Percentiles rank a stretch among this genome's conserved stretches.
phyloP scores from a whole-genome alignment of 2,888 invertebrate genomes.

The Spilosoma lubricipeda region DNA sequence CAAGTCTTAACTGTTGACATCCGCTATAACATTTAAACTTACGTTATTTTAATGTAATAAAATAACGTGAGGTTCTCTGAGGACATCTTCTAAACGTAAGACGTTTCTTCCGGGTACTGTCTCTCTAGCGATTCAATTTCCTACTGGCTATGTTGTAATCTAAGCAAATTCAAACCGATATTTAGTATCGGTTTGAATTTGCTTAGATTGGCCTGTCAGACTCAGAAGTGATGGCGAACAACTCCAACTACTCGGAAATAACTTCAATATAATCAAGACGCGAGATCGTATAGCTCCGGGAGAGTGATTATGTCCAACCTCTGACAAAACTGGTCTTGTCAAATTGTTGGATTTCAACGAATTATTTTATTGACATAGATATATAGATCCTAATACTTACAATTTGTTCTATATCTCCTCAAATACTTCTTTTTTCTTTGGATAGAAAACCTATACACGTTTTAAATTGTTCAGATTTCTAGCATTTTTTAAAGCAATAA shows the following conservation, averaged over 20 bases:
- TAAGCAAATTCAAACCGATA: no score
- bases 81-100: not conserved
- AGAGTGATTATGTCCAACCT: not conserved
- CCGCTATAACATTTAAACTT: no score
- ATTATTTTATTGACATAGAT: no score
- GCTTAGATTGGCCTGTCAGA: not conserved
- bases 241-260: not conserved
- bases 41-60: no score
- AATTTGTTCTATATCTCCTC: not conserved
- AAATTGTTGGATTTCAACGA: not conserved
- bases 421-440: not conserved
- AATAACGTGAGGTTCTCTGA: no score
- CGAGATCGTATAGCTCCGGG: not conserved
- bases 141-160: no score
- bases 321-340: not conserved
- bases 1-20: no score
- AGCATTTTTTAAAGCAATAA: no score
- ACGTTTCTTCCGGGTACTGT: not conserved
- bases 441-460: not conserved
- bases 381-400: not conserved
- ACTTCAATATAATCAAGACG: not conserved
- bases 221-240: not conserved
- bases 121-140: not conserved
- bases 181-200: no score
- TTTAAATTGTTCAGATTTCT: not conserved